Base-by-base conservation (phyloP, 1,140 invertebrate genomes). In the Cotesia chilonis region DNA sequence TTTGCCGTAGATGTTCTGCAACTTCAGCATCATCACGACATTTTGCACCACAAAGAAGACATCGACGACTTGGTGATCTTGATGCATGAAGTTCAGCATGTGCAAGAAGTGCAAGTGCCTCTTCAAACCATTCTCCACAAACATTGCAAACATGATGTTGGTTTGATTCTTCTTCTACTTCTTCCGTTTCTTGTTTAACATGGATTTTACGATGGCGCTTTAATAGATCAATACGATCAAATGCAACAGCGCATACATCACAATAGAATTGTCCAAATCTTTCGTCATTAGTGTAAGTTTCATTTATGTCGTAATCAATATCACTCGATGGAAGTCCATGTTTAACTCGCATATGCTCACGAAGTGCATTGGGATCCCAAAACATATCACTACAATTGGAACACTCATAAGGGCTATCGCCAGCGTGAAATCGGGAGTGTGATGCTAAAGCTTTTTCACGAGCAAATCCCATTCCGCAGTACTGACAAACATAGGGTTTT, bases 401-500 rank as follows among this genome's bases (percentile, higher is more conserved):
- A 80, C 94, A 94, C 77, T 94, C 93, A 74, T 92, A 90, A 0
- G 93, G 92, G 36, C 91, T 92, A 76, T 94, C 93, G 41, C 92
- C 91, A 41, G 90, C 91, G 80, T 94, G 93, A 47, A 93, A 88
- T 79, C 92, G 82, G 0, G 85, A 81, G 81, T 94, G 93, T 1
- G 93, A 94, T 17, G 91, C 90, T 1, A 94, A 81, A 2, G 94
- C 93, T 79, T 94, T 95, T 80, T 94, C 92, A 37, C 93, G 88
- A 0, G 92, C 93, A 85, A 94, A 95, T 6, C 91, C 91, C 57
- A 94, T 88, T 1, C 93, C 93, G 76, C 93, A 94, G 73, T 92
- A 90, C 61, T 94, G 91, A 73, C 94, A 95, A 3, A 94, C 93
- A 78, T 94, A 94, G 0, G 93, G 93, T 71, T 93, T 91, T 35